Evolutionary conservation across 2,888 invertebrate species (phyloP).

Genomic region (Phlogophora meticulosa): DNA sequence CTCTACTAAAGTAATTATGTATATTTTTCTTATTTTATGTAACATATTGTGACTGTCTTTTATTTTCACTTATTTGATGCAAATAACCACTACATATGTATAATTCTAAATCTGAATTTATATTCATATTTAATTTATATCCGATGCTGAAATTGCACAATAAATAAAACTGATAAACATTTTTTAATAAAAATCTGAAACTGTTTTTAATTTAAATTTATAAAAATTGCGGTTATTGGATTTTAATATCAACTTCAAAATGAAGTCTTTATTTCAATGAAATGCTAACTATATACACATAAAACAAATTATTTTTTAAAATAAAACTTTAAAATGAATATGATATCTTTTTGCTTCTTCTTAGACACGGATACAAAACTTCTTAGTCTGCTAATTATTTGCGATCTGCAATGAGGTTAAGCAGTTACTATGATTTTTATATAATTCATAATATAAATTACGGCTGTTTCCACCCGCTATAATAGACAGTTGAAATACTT

Average conservation of each 20-base stretch:
- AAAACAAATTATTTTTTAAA: no score
- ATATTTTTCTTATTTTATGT: constrained; percentile 28
- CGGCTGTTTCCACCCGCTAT: no score
- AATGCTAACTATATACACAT: no score
- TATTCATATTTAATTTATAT: not conserved
- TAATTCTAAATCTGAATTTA: not conserved
- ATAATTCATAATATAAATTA: no score
- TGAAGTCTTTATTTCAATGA: no score
- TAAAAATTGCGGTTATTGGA: not conserved
- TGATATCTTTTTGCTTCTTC: no score
- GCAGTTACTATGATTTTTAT: no score
- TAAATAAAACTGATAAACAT: not conserved
- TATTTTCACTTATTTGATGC: constrained; percentile 35
- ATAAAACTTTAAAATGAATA: no score
- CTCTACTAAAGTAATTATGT: constrained; percentile 7
- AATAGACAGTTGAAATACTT: no score
- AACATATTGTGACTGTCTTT: not conserved
- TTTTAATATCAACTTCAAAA: not conserved
- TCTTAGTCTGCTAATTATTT: no score
- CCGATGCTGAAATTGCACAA: not conserved
- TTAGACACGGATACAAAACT: no score
- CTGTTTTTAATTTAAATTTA: constrained; percentile 3
- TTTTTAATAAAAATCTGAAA: not conserved
- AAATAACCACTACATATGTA: not conserved
- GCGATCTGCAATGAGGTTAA: no score